A percentile compares a stretch with the other conserved stretches of the same genome.
These are phyloP conservation scores for Adelphocoris suturalis DNA, from an alignment of 2,888 invertebrate species.

Conservation along the genomic window DNA sequence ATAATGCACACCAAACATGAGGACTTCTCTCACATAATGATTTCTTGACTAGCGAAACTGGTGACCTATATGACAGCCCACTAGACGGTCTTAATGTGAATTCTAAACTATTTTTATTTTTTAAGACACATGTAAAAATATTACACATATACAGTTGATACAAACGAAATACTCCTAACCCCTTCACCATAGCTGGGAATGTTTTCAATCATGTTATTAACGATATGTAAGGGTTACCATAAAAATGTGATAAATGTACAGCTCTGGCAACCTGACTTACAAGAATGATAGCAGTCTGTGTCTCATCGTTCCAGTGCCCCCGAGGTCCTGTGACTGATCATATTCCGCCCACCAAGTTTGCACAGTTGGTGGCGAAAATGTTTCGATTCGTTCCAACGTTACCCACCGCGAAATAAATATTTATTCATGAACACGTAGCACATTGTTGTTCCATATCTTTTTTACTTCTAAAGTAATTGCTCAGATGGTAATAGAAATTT, in stretches of 20 bases:
- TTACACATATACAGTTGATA: too few relatives aligned
- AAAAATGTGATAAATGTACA: neutral
- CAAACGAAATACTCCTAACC: too few relatives aligned
- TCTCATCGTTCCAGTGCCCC: neutral
- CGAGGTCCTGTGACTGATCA: neutral
- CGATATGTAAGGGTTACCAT: too few relatives aligned
- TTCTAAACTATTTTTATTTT: too few relatives aligned
- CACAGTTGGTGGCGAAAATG: conserved; percentile 7
- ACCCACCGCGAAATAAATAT: neutral
- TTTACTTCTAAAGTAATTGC: neutral
- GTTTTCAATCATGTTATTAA: too few relatives aligned
- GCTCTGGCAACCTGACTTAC: neutral
- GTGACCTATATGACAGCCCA: too few relatives aligned
- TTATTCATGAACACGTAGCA: conserved; percentile 22
- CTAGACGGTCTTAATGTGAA: too few relatives aligned
- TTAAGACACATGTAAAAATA: too few relatives aligned
- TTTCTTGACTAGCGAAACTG: too few relatives aligned
- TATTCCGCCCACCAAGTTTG: neutral
- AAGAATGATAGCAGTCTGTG: neutral
- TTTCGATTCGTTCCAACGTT: neutral
- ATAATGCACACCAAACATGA: too few relatives aligned
- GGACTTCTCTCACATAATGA: too few relatives aligned
- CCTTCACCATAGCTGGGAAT: too few relatives aligned
- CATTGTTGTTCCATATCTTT: neutral
- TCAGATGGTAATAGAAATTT: neutral